Conservation (phyloP, 2,888 invertebrate species). For the Cryptosula pallasiana region DNA sequence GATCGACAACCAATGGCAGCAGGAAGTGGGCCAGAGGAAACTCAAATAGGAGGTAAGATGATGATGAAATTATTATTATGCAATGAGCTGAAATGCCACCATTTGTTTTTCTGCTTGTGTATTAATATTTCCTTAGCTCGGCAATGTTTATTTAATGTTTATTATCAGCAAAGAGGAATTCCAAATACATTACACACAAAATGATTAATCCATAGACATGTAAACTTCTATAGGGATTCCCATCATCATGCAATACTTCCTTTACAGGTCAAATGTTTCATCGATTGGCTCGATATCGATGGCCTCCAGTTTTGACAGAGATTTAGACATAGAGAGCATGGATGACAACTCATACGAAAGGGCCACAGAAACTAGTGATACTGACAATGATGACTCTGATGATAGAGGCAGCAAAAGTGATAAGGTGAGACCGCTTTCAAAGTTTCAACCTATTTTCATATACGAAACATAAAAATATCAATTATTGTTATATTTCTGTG, state of each 20-base stretch:
- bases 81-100: too few relatives aligned
- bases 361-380: conserved; percentile 15
- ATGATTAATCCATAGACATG: neutral
- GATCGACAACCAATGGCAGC: neutral
- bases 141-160: too few relatives aligned
- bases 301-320: conserved; percentile 10
- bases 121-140: too few relatives aligned
- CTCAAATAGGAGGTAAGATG: conserved; percentile 5
- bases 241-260: neutral
- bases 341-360: conserved; percentile 11
- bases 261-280: conserved; percentile 13
- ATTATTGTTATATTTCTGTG: neutral
- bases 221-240: neutral
- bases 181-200: too few relatives aligned
- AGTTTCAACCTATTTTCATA: too few relatives aligned
- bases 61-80: too few relatives aligned
- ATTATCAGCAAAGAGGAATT: too few relatives aligned
- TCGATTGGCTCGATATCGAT: conserved; percentile 15
- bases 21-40: conserved; percentile 3
- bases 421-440: too few relatives aligned
- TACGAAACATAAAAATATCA: neutral
- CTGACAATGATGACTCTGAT: conserved; percentile 23
- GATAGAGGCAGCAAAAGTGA: conserved; percentile 19
- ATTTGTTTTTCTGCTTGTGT: too few relatives aligned
- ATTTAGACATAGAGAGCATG: neutral